Conservation (phyloP, 2,797 vertebrate species). For the Sebastes cheni region DNA sequence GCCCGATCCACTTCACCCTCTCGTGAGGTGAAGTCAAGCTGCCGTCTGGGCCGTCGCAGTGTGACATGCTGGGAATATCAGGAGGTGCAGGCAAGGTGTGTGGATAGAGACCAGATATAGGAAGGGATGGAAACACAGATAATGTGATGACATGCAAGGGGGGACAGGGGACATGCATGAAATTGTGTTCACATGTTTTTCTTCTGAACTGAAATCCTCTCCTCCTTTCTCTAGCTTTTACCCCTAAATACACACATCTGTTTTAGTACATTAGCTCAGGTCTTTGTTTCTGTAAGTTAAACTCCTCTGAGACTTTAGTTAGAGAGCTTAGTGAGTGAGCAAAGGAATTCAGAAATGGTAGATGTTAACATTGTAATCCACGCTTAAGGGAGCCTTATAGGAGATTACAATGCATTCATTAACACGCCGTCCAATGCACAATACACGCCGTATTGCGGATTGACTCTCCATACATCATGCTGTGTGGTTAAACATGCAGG, state of each 20-base stretch:
- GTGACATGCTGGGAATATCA: constrained; percentile 84
- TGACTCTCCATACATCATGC: constrained; percentile 15
- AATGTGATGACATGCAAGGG: constrained; percentile 63
- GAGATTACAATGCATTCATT: constrained; percentile 36
- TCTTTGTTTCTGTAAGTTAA: not conserved
- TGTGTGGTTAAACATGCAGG: constrained; percentile 50
- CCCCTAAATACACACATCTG: not conserved
- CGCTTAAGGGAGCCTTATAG: not conserved
- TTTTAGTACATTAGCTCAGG: not conserved
- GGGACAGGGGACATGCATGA: constrained; percentile 38
- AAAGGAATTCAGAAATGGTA: not conserved
- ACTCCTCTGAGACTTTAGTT: constrained; percentile 12
- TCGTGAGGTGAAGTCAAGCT: constrained; percentile 85
- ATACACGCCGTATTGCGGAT: constrained; percentile 11
- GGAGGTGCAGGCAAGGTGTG: constrained; percentile 62
- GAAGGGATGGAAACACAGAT: constrained; percentile 69
- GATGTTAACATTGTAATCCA: constrained; percentile 43
- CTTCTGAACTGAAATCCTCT: not conserved
- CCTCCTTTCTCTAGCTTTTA: not conserved
- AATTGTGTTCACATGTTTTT: not conserved
- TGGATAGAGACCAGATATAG: constrained; percentile 36
- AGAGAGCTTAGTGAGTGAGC: constrained; percentile 15
- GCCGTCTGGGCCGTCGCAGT: constrained; percentile 82
- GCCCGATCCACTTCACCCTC: constrained; percentile 85
- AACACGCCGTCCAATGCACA: constrained; percentile 13